phyloP scores from a whole-genome alignment of 37 sponge, comb jelly and placozoan genomes.

The Crambe crambe region DNA sequence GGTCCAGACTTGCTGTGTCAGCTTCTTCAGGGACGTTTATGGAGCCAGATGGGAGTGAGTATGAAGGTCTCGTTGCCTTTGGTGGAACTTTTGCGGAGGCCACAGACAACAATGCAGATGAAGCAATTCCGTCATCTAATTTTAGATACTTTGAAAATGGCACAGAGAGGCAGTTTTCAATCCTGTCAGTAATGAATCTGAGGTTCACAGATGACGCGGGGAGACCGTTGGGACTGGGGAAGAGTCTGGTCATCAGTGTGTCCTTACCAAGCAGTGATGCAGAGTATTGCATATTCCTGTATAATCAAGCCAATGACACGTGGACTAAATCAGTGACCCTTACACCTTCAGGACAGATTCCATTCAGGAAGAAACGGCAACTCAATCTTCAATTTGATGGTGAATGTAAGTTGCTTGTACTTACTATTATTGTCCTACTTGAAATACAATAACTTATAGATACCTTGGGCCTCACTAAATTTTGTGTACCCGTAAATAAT shows the following conservation, averaged over 20 bases:
- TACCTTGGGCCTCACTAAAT: no score
- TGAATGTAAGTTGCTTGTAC: no score
- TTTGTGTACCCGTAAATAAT: no score
- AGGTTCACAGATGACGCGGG: not conserved
- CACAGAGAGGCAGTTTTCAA: not conserved
- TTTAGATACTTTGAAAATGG: slow-evolving; percentile 4
- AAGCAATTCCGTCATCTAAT: not conserved
- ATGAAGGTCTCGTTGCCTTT: slow-evolving; percentile 25
- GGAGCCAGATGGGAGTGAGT: not conserved
- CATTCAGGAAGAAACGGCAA: no score
- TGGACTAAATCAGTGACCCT: not conserved
- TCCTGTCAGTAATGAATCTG: not conserved
- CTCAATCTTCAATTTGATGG: no score
- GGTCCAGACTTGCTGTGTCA: not conserved
- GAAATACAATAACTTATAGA: no score
- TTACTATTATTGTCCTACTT: no score
- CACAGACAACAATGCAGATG: slow-evolving; percentile 1
- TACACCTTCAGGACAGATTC: no score
- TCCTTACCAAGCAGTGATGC: not conserved
- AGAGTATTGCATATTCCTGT: not conserved
- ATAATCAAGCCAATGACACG: not conserved
- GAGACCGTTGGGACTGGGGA: not conserved
- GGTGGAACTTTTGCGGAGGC: not conserved
- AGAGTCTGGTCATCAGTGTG: not conserved
- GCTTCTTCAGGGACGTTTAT: slow-evolving; percentile 2